These are phyloP conservation scores for Ostrea edulis DNA, from an alignment of 1,140 invertebrate genomes.

Conservation along the genomic window DNA sequence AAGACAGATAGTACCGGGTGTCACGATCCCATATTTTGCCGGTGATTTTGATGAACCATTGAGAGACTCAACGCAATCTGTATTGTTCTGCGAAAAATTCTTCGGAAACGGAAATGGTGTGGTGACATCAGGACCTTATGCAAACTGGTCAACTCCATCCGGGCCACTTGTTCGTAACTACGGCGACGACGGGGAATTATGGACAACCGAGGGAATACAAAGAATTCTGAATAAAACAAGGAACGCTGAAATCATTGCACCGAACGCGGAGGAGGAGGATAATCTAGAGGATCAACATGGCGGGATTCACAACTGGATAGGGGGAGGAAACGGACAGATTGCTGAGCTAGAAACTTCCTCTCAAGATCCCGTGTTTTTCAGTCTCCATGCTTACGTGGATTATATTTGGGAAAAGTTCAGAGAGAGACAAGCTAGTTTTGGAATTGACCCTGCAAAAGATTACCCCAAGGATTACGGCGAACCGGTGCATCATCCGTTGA, in stretches of 20 bases:
- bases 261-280: slow-evolving; percentile 54
- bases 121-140: slow-evolving; percentile 76
- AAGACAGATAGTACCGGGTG: slow-evolving; percentile 63
- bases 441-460: slow-evolving; percentile 57
- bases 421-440: slow-evolving; percentile 56
- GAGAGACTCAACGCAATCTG: slow-evolving; percentile 71
- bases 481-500: slow-evolving; percentile 49
- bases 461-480: slow-evolving; percentile 48
- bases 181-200: slow-evolving; percentile 48
- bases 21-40: slow-evolving; percentile 79
- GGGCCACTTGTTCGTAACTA: slow-evolving; percentile 58
- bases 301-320: slow-evolving; percentile 64
- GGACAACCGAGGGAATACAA: slow-evolving; percentile 45
- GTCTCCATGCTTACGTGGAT: slow-evolving; percentile 79
- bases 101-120: slow-evolving; percentile 77
- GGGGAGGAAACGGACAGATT: slow-evolving; percentile 66
- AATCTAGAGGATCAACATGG: slow-evolving; percentile 71
- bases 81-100: slow-evolving; percentile 74
- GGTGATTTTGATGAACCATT: slow-evolving; percentile 73
- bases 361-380: slow-evolving; percentile 78
- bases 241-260: slow-evolving; percentile 56
- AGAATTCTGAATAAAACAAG: slow-evolving; percentile 53
- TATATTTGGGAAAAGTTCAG: slow-evolving; percentile 71
- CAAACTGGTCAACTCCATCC: slow-evolving; percentile 62
- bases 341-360: slow-evolving; percentile 67